A percentile compares a stretch with the other conserved stretches of the same genome.
Evolutionary conservation across 2,888 invertebrate genomes (phyloP).

Genomic region (Pseudococcus viburni): DNA sequence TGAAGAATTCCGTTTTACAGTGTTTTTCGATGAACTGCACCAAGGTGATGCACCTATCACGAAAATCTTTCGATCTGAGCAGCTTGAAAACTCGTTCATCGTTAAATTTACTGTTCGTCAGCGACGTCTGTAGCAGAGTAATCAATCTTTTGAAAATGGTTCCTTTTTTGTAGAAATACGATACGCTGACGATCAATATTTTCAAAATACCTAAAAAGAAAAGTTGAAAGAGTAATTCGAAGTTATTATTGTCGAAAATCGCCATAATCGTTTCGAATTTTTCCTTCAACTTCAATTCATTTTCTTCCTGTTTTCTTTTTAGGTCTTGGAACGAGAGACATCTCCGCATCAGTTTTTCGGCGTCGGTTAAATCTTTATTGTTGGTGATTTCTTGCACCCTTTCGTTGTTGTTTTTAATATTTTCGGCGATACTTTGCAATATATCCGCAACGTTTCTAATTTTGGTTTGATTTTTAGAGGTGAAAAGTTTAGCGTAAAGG

Average conservation of each 20-base stretch:
- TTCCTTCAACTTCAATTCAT: slow-evolving; percentile 46
- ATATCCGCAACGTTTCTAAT: slow-evolving; percentile 66
- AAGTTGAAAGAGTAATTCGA: slow-evolving; percentile 66
- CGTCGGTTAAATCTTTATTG: slow-evolving; percentile 62
- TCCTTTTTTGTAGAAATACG: slow-evolving; percentile 66
- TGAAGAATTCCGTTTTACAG: slow-evolving; percentile 60
- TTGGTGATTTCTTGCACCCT: slow-evolving; percentile 66
- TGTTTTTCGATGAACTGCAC: slow-evolving; percentile 67
- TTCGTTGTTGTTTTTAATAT: slow-evolving; percentile 64
- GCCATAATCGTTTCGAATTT: slow-evolving; percentile 53
- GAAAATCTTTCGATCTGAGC: slow-evolving; percentile 64
- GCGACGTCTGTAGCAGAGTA: slow-evolving; percentile 63
- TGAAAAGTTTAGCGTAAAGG: slow-evolving; percentile 65
- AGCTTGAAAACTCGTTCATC: slow-evolving; percentile 61
- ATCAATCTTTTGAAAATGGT: slow-evolving; percentile 67
- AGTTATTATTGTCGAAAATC: slow-evolving; percentile 51
- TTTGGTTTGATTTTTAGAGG: slow-evolving; percentile 43
- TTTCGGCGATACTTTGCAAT: slow-evolving; percentile 65
- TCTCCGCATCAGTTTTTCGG: slow-evolving; percentile 67
- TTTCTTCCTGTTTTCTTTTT: slow-evolving; percentile 53
- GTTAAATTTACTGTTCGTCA: slow-evolving; percentile 60
- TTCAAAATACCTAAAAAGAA: slow-evolving; percentile 67
- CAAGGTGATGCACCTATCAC: slow-evolving; percentile 65
- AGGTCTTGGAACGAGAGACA: slow-evolving; percentile 64
- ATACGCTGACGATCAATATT: slow-evolving; percentile 63